These are phyloP conservation scores for Linnaemya tessellans DNA, from an alignment of 2,888 invertebrate species.

Conservation along the genomic window DNA sequence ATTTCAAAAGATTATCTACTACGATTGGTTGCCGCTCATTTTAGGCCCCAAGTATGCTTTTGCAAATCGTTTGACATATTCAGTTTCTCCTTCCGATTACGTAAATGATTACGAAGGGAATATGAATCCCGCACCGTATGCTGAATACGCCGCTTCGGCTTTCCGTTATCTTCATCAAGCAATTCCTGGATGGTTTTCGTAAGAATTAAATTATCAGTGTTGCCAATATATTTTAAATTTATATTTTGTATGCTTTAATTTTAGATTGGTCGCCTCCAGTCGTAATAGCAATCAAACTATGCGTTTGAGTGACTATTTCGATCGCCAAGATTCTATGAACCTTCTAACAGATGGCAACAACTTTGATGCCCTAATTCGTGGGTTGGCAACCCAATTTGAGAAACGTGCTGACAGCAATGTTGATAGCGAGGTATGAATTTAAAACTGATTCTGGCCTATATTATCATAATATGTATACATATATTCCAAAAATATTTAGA, in stretches of 20 bases:
- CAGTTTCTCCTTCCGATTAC: slow-evolving; percentile 76
- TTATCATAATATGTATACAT: neutral
- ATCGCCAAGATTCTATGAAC: slow-evolving; percentile 74
- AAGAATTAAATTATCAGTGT: slow-evolving; percentile 73
- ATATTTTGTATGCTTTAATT: neutral
- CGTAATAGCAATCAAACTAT: slow-evolving; percentile 77
- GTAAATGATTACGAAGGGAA: slow-evolving; percentile 84
- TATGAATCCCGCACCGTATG: slow-evolving; percentile 84
- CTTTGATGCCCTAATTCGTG: slow-evolving; percentile 88
- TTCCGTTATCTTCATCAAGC: slow-evolving; percentile 86
- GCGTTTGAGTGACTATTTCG: slow-evolving; percentile 78
- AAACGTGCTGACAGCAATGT: slow-evolving; percentile 89
- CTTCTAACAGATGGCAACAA: slow-evolving; percentile 82
- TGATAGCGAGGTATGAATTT: slow-evolving; percentile 84
- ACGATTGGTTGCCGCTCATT: slow-evolving; percentile 84
- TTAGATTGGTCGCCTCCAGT: slow-evolving; percentile 77
- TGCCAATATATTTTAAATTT: neutral
- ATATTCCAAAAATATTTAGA: slow-evolving; percentile 52
- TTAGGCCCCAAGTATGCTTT: slow-evolving; percentile 78
- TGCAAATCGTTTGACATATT: slow-evolving; percentile 76
- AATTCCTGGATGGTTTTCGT: slow-evolving; percentile 84
- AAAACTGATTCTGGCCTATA: neutral
- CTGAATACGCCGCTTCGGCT: slow-evolving; percentile 86
- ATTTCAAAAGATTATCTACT: slow-evolving; percentile 84
- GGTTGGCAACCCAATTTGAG: slow-evolving; percentile 89